Base-by-base conservation (phyloP, 2,113 vertebrate species). In the Poeciliopsis prolifica region DNA sequence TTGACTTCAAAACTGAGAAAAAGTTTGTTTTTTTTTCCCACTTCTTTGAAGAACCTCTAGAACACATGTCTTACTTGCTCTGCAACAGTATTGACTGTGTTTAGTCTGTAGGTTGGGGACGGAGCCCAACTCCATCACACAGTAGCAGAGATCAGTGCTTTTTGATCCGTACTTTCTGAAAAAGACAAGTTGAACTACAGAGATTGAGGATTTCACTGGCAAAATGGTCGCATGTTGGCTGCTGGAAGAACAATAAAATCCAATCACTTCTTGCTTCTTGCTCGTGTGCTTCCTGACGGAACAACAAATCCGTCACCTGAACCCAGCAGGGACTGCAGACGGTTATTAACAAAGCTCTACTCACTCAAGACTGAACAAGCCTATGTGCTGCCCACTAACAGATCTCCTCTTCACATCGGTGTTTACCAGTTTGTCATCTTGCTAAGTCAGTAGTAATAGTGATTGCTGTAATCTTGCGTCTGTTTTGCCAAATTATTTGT, bases 211-310 rank as follows among this genome's bases (percentile, higher is more conserved):
- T 83, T 88, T 86, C 75, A 75, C 79, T 68, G 63, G 30, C 33
- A 84, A 72, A 89, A 87, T 80, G 74, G 78, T 54, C 15, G 15
- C 72, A 74, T 77, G 48, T 76, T 61, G 67, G 68, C 48, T 86
- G 22, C 88, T 80, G 73, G 60, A 30, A 65, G 79, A 82, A 83
- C 77, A 63, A 88, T 88, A 74, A 83, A 82, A 90, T 89, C 7
- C 76, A 88, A 75, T 83, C 76, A 82, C 74, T 40, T 86, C 83
- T 75, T 65, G 30, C 54, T 67, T 68, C 33, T 80, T 54, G 60
- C 67, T 68, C 61, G 31, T 82, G 68, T 75, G 72, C 63, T 42
- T 71, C 61, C 54, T 44, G 72, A 79, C 78, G 54, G 66, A 78
- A 71, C 69, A 78, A 68, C 78, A 64, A 44, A 79, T 81, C 70